These are phyloP conservation scores for Sceliomorpha sp. DNA, from an alignment of 2,888 invertebrate genomes.

Conservation along the genomic window DNA sequence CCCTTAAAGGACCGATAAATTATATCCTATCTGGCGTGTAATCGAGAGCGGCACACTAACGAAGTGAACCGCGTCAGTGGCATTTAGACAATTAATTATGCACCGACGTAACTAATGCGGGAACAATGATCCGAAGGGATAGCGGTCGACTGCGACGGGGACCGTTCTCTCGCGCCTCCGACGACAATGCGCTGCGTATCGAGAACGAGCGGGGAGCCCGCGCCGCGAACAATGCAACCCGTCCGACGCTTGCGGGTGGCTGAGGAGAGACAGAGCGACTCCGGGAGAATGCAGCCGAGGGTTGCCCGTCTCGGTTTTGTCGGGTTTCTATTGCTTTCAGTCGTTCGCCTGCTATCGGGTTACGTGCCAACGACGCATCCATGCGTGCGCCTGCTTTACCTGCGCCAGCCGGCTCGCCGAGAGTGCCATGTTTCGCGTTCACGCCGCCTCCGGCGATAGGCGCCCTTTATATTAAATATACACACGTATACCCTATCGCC, in stretches of 20 bases:
- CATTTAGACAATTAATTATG: conserved; percentile 52
- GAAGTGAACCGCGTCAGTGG: conserved; percentile 42
- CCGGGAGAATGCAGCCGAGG: conserved; percentile 8
- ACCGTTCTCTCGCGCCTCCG: conserved; percentile 30
- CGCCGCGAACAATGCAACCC: conserved; percentile 44
- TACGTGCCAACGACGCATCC: conserved; percentile 41
- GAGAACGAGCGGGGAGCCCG: conserved; percentile 24
- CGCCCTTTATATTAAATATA: no score
- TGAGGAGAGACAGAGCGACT: conserved; percentile 2
- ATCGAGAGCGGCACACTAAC: conserved; percentile 38
- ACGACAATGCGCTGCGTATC: conserved; percentile 52
- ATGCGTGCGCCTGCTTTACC: no score
- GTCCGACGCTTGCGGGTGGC: conserved; percentile 33
- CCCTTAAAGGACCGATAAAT: conserved; percentile 34
- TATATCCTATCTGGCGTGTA: conserved; percentile 26
- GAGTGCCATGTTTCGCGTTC: no score
- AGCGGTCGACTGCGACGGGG: conserved; percentile 22
- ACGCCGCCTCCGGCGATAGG: no score
- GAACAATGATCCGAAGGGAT: conserved; percentile 43
- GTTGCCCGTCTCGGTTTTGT: conserved; percentile 47
- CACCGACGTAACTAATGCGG: conserved; percentile 47
- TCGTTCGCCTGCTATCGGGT: conserved; percentile 46
- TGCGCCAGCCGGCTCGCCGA: no score
- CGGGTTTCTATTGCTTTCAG: conserved; percentile 35
- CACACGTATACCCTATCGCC: no score